Base-by-base conservation (phyloP, 2,113 vertebrate species). In the Psammodynastes pulverulentus region DNA sequence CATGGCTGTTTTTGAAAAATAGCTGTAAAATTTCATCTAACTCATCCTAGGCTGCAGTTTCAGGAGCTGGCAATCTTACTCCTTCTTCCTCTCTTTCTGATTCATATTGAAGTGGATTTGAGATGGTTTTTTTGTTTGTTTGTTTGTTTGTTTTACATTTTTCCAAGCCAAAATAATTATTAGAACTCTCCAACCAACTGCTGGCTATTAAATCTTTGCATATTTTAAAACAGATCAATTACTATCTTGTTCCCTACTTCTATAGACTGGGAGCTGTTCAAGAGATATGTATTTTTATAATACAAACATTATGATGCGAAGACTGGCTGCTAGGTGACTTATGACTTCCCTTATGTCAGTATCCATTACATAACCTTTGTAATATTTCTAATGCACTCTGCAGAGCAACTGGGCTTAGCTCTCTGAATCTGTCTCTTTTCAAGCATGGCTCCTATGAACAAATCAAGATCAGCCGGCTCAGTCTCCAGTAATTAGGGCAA, bases 401-500 rank as follows among this genome's bases (percentile, higher is more conserved):
- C 54, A 51, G 43, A 58, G 34, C 17, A 46, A 29, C 29, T 88
- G 24, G 5, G 0, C 3, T 89, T 87, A 49, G 79, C n/a, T 67
- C 45, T 49, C 53, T 92, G 48, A 89, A 86, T 89, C 43, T 51
- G n/a, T 9, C 9, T n/a, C 29, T 9, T 12, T 13, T 5, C 39
- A 79, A 53, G 24, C 34, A 49, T 67, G 15, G 39, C 29, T 90
- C 10, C 9, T 52, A 26, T 72, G 54, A 46, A 45, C 48, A 49
- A 56, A 48, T 48, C 34, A 91, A 85, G 87, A 86, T 29, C 39
- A 52, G 45, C 24, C 21, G 67, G 48, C 52, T 88, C 90, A 39
- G 17, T 91, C 24, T 48, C 24, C 62, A 89, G 62, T 89, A 85
- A 93, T 67, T 93, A 88, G 84, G 79, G 43, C 89, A 84, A 45